These are phyloP conservation scores for Bergia puertoricense DNA, from an alignment of 92 coral and sea anemone species.

Conservation along the genomic window DNA sequence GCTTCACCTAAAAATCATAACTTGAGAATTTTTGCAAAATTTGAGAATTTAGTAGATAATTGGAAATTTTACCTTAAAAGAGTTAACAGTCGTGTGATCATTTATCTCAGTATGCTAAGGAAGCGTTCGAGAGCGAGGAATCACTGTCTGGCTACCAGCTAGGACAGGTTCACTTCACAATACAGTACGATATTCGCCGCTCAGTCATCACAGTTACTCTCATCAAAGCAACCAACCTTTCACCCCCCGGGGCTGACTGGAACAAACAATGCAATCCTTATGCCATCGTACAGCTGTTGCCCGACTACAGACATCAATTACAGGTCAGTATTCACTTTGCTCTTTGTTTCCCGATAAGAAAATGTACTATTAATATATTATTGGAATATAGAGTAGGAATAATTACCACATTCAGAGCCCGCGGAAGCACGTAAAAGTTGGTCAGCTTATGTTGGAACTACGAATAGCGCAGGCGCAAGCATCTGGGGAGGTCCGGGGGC, in stretches of 20 bases:
- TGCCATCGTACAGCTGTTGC: conserved; percentile 79
- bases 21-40: background rate
- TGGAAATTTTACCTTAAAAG: too few relatives aligned
- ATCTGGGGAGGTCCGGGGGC: too few relatives aligned
- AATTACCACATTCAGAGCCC: background rate
- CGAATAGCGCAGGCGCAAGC: too few relatives aligned
- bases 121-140: conserved; percentile 39
- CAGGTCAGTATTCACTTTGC: conserved; percentile 44
- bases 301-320: conserved; percentile 88
- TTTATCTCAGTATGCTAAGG: conserved; percentile 52
- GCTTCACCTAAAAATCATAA: background rate
- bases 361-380: too few relatives aligned
- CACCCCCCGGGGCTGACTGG: conserved; percentile 57
- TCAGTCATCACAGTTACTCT: conserved; percentile 68
- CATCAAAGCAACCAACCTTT: conserved; percentile 68
- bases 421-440: too few relatives aligned
- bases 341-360: background rate
- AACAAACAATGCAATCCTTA: conserved; percentile 85
- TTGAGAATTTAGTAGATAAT: too few relatives aligned
- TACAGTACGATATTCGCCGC: conserved; percentile 73
- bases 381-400: too few relatives aligned
- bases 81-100: too few relatives aligned
- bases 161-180: conserved; percentile 80
- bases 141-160: conserved; percentile 48
- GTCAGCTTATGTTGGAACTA: too few relatives aligned